phyloP scores from a whole-genome alignment of 2,888 invertebrate species.

The Leptothorax acervorum region DNA sequence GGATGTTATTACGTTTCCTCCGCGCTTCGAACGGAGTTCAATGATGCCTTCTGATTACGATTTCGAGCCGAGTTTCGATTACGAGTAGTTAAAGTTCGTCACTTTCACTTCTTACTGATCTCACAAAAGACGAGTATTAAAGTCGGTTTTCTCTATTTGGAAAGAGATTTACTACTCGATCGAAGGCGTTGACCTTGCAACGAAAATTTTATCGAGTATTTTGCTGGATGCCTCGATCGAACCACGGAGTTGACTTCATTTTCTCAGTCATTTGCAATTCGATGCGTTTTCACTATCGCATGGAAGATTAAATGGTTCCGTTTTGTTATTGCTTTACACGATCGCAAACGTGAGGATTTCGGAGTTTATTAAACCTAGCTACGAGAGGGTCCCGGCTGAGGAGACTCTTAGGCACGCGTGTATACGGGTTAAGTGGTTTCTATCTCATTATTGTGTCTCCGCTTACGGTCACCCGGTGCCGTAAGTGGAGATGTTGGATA shows the following conservation, averaged over 20 bases:
- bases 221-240: background rate
- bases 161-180: background rate
- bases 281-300: no score
- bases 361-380: conserved; percentile 77
- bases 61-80: background rate
- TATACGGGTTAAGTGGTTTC: conserved; percentile 80
- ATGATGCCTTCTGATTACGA: background rate
- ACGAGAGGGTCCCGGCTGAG: conserved; percentile 54
- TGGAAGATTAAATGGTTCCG: background rate
- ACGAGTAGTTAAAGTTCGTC: background rate
- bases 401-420: conserved; percentile 80
- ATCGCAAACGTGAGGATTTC: background rate
- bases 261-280: background rate
- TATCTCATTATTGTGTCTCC: conserved; percentile 81
- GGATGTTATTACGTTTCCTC: background rate
- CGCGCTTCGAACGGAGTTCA: background rate
- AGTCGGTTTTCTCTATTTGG: background rate
- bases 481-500: conserved; percentile 67
- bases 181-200: no score
- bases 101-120: background rate
- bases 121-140: background rate
- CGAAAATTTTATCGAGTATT: background rate
- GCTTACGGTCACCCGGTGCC: conserved; percentile 59
- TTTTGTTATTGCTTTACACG: background rate
- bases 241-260: background rate